A percentile compares a stretch with the other conserved stretches of the same genome.
Evolutionary conservation across 2,888 invertebrate genomes (phyloP).

Genomic region (Dendrolimus houi): DNA sequence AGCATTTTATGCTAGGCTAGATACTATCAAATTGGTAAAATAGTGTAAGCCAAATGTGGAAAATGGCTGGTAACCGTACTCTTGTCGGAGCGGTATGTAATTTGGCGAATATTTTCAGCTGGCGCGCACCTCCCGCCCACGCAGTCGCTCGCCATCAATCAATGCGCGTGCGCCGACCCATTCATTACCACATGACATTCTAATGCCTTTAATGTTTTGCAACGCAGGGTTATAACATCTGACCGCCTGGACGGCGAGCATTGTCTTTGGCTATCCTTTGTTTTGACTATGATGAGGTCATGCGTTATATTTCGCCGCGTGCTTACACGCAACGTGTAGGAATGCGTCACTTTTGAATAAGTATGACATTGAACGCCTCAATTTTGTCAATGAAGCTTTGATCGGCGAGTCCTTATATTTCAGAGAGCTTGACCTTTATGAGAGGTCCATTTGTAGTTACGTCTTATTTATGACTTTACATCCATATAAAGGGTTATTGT

Average conservation of each 20-base stretch:
- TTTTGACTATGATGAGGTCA: constrained; percentile 10
- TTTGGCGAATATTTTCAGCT: constrained; percentile 56
- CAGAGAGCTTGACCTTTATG: background rate
- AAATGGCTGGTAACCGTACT: constrained; percentile 4
- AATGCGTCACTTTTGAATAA: background rate
- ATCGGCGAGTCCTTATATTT: background rate
- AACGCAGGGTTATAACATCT: constrained; percentile 41
- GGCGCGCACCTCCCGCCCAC: constrained; percentile 49
- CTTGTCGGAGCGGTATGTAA: constrained; percentile 29
- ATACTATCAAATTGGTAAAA: background rate
- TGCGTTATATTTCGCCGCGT: constrained; percentile 20
- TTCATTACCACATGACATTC: constrained; percentile 60
- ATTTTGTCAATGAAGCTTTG: background rate
- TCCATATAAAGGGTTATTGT: background rate
- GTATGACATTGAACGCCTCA: background rate
- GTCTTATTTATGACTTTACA: background rate
- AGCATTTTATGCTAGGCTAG: background rate
- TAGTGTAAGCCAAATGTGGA: background rate
- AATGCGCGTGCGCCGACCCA: constrained; percentile 35
- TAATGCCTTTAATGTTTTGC: constrained; percentile 57
- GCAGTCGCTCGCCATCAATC: constrained; percentile 53
- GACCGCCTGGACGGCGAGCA: constrained; percentile 33
- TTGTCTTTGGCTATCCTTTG: constrained; percentile 26
- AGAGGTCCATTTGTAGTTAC: background rate
- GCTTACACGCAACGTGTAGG: constrained; percentile 2